Conservation (phyloP, 2,888 invertebrate genomes). For the Drosophila parthenogenetica region DNA sequence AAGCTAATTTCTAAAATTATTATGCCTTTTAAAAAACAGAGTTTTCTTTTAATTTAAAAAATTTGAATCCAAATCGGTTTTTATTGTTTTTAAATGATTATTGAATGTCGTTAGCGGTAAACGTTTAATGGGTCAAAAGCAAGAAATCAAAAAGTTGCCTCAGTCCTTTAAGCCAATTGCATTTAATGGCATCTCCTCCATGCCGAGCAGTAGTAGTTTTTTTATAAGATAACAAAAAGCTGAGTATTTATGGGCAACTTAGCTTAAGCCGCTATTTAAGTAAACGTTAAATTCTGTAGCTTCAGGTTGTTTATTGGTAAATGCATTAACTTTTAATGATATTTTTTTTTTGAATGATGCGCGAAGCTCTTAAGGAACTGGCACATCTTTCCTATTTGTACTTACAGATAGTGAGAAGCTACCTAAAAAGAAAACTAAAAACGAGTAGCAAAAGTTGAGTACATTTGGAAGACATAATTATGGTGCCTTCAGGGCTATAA, state of each 20-base stretch:
- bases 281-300: conserved; percentile 49
- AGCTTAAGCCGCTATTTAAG: conserved; percentile 30
- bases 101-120: conserved; percentile 54
- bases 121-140: conserved; percentile 44
- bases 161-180: conserved; percentile 21
- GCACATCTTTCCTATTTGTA: conserved; percentile 29
- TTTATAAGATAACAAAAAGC: conserved; percentile 14
- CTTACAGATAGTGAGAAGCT: conserved; percentile 12
- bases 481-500: neutral
- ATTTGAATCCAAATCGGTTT: conserved; percentile 20
- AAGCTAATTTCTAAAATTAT: conserved; percentile 31
- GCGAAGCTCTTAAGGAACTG: conserved; percentile 20
- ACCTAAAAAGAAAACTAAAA: neutral
- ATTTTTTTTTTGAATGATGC: conserved; percentile 20
- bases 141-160: conserved; percentile 10
- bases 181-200: conserved; percentile 6
- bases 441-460: conserved; percentile 13
- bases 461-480: conserved; percentile 1
- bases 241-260: conserved; percentile 25
- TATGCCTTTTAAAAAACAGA: conserved; percentile 15
- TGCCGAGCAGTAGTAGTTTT: conserved; percentile 6
- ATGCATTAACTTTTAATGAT: conserved; percentile 38
- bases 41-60: conserved; percentile 21
- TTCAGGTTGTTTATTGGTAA: conserved; percentile 27
- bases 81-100: conserved; percentile 56